These are phyloP conservation scores for Cryptoprocta ferox DNA, from an alignment of 2,797 vertebrate species.

Conservation along the genomic window DNA sequence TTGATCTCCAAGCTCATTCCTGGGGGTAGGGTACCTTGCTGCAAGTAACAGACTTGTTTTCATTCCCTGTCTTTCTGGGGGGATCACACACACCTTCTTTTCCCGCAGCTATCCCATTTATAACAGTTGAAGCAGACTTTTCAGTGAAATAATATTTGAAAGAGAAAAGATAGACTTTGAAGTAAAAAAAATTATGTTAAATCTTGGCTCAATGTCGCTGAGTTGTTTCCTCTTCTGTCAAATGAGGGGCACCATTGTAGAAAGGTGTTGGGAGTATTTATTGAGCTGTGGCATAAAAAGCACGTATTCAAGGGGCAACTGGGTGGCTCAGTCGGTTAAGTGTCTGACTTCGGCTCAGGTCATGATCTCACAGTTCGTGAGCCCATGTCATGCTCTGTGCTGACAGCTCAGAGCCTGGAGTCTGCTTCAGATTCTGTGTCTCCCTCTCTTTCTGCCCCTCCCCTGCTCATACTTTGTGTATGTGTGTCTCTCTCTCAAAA, in stretches of 20 bases:
- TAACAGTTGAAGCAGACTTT: conserved; percentile 6
- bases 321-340: too few relatives aligned
- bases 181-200: conserved; percentile 12
- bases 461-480: too few relatives aligned
- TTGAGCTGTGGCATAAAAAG: not conserved
- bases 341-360: too few relatives aligned
- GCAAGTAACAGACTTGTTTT: not conserved
- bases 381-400: too few relatives aligned
- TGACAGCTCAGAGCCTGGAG: too few relatives aligned
- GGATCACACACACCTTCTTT: not conserved
- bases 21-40: not conserved
- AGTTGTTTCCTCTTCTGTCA: not conserved
- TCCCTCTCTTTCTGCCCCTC: too few relatives aligned
- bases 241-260: not conserved
- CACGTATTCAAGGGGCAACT: not conserved
- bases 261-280: not conserved
- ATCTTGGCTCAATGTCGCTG: not conserved
- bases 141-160: not conserved
- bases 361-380: too few relatives aligned
- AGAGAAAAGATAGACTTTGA: conserved; percentile 22
- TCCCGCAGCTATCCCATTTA: conserved; percentile 5
- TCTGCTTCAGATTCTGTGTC: too few relatives aligned
- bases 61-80: not conserved
- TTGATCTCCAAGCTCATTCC: not conserved
- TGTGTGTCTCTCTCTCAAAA: too few relatives aligned